Conservation (phyloP, 2,113 vertebrate species). For the Nettapus auritus region DNA sequence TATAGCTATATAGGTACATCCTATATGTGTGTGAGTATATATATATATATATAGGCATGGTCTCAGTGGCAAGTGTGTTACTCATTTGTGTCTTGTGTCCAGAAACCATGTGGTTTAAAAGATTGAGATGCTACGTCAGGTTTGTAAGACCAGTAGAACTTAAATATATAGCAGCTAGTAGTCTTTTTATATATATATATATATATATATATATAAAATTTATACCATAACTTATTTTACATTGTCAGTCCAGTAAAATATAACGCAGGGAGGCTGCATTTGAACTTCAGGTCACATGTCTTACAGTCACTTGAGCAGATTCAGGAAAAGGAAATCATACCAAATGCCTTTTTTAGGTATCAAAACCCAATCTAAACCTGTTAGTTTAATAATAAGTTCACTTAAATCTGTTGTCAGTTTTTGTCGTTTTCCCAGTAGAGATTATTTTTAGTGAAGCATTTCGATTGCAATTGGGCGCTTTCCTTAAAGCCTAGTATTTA, state of each 20-base stretch:
- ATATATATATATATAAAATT: background rate
- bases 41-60: no score
- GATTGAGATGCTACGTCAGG: background rate
- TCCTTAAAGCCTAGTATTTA: background rate
- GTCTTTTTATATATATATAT: no score
- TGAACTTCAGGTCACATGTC: background rate
- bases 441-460: background rate
- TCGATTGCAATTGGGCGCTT: background rate
- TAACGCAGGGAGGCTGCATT: background rate
- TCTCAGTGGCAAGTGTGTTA: background rate
- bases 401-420: background rate
- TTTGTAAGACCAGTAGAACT: background rate
- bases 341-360: background rate
- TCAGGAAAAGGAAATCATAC: background rate
- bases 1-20: background rate
- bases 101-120: background rate
- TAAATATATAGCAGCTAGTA: background rate
- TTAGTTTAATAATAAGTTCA: background rate
- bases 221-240: background rate
- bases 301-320: background rate
- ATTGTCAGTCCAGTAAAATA: background rate
- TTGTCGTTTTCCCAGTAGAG: background rate
- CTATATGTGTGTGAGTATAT: no score
- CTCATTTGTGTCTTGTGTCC: background rate
- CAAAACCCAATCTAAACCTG: background rate